A percentile compares a stretch with the other conserved stretches of the same genome.
Evolutionary conservation across 2,113 vertebrate genomes (phyloP).

Genomic region (Eublepharis macularius): DNA sequence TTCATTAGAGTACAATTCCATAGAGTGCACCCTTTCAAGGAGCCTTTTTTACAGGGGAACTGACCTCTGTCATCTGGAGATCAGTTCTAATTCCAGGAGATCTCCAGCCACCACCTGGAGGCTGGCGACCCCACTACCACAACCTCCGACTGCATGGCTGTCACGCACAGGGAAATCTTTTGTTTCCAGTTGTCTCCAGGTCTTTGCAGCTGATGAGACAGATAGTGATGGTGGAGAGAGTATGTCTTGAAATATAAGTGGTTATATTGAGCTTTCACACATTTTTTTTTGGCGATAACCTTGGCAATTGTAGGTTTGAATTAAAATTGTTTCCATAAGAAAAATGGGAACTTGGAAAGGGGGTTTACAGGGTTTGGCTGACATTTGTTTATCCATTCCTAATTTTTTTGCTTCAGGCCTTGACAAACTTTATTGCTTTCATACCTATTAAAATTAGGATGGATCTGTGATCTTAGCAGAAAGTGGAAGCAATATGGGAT

Average conservation of each 20-base stretch:
- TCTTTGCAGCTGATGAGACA: not conserved
- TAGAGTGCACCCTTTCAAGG: no score
- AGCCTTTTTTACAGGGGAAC: no score
- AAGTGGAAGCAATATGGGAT: not conserved
- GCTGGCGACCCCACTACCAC: no score
- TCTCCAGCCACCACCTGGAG: no score
- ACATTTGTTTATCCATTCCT: not conserved
- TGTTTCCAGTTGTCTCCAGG: not conserved
- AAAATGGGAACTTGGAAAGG: not conserved
- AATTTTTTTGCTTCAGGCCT: not conserved
- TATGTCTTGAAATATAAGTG: slow-evolving; percentile 7
- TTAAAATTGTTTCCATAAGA: not conserved
- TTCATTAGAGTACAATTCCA: no score
- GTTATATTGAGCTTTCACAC: slow-evolving; percentile 1
- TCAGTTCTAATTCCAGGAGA: no score
- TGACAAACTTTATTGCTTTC: not conserved
- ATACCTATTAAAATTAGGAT: not conserved
- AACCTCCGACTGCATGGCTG: not conserved
- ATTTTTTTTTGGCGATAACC: not conserved
- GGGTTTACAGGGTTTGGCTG: not conserved
- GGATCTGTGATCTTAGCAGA: not conserved
- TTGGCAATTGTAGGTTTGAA: not conserved
- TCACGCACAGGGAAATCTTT: not conserved
- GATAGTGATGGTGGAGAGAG: not conserved
- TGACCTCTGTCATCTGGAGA: no score